Evolutionary conservation across 2,113 vertebrate species (phyloP).

Genomic region (Gallinago undulata): DNA sequence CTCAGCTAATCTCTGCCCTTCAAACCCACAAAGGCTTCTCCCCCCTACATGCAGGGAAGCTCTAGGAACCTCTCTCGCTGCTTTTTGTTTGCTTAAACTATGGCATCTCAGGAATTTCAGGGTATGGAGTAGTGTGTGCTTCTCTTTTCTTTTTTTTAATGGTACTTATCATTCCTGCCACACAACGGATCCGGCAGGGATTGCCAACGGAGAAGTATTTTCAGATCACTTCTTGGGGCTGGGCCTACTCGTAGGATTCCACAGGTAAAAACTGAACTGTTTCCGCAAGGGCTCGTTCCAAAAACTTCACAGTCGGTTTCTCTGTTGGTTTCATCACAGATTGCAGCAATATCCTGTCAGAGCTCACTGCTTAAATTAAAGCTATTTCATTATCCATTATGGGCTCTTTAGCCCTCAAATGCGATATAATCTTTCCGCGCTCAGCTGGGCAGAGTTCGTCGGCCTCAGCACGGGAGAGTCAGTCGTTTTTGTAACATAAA

Average conservation of each 20-base stretch:
- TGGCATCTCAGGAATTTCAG: slow-evolving; percentile 54
- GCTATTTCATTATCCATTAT: neutral
- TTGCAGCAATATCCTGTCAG: neutral
- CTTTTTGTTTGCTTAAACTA: neutral
- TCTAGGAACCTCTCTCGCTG: neutral
- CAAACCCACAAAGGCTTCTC: neutral
- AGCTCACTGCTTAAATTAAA: neutral
- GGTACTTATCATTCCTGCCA: neutral
- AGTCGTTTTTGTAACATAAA: neutral
- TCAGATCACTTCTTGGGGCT: neutral
- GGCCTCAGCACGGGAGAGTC: neutral
- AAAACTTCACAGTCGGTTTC: neutral
- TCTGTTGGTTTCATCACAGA: neutral
- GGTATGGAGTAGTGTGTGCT: neutral
- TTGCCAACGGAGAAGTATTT: neutral
- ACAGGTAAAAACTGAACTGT: neutral
- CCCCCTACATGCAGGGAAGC: neutral
- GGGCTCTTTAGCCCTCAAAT: neutral
- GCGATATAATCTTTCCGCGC: accelerated
- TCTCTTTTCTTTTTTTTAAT: neutral
- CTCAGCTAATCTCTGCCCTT: neutral
- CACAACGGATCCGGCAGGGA: neutral
- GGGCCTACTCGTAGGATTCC: neutral
- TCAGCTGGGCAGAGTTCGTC: neutral
- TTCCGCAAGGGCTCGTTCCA: neutral